These are phyloP conservation scores for Sinhomidia bicolor DNA, from an alignment of 2,888 invertebrate species.

Conservation along the genomic window DNA sequence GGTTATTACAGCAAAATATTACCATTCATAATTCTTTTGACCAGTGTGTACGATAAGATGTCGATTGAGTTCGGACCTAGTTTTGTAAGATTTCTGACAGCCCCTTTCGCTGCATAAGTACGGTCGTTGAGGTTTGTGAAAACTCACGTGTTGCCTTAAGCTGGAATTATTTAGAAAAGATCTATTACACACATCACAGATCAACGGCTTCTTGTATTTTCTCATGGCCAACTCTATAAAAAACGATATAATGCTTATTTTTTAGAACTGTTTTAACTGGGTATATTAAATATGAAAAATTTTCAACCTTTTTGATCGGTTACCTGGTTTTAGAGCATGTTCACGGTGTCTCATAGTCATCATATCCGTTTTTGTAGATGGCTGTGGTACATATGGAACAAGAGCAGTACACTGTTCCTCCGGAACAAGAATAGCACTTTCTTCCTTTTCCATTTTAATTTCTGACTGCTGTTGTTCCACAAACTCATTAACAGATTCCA, in stretches of 20 bases:
- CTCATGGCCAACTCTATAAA: not conserved
- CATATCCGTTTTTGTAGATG: not conserved
- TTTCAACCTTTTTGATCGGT: not conserved
- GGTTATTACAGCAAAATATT: too few relatives aligned
- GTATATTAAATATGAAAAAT: too few relatives aligned
- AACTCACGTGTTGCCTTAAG: conserved; percentile 40
- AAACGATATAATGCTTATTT: not conserved
- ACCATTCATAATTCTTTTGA: conserved; percentile 36
- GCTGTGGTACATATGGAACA: not conserved
- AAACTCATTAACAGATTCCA: too few relatives aligned
- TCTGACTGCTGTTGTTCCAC: too few relatives aligned
- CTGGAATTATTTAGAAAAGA: conserved; percentile 45
- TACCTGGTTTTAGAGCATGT: conserved; percentile 10
- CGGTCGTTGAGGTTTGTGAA: conserved; percentile 40
- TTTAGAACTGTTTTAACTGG: too few relatives aligned
- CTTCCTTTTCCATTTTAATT: not conserved
- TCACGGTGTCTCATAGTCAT: not conserved
- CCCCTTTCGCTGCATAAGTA: not conserved
- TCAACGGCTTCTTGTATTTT: conserved; percentile 8
- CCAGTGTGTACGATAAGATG: conserved; percentile 47
- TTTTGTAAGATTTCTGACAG: conserved; percentile 44
- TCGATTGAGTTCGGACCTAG: conserved; percentile 44
- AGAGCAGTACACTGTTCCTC: not conserved
- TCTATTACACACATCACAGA: conserved; percentile 17
- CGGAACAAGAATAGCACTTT: not conserved